phyloP scores from a whole-genome alignment of 1,140 invertebrate genomes.

The Drosophila takahashii region DNA sequence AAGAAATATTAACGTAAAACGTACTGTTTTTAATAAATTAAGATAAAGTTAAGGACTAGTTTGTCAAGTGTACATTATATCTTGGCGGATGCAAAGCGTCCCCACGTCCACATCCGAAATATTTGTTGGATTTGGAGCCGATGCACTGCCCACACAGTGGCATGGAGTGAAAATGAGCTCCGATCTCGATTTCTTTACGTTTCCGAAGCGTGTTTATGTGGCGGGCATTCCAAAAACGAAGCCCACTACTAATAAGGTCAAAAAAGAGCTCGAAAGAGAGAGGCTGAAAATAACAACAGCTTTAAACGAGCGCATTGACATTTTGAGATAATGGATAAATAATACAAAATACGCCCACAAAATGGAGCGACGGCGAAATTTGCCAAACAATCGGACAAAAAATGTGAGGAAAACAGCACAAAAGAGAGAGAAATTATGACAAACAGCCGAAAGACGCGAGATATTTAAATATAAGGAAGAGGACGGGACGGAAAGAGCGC shows the following conservation, averaged over 20 bases:
- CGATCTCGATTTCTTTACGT: constrained; percentile 78
- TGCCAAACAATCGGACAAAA: constrained; percentile 68
- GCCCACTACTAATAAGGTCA: constrained; percentile 69
- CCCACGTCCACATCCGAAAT: constrained; percentile 57
- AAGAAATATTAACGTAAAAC: no score
- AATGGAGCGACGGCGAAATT: constrained; percentile 68
- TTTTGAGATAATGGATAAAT: constrained; percentile 66
- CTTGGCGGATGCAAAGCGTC: constrained; percentile 46
- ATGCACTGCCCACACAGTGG: constrained; percentile 61
- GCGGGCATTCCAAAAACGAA: constrained; percentile 60
- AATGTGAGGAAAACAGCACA: constrained; percentile 63
- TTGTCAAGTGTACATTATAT: constrained; percentile 35
- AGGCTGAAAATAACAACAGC: constrained; percentile 16
- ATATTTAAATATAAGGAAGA: constrained; percentile 31
- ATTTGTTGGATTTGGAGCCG: constrained; percentile 34
- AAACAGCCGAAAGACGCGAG: constrained; percentile 40
- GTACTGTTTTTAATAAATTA: no score
- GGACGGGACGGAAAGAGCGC: constrained; percentile 15
- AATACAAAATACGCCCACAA: constrained; percentile 70
- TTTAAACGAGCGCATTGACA: constrained; percentile 70
- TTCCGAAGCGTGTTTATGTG: constrained; percentile 71
- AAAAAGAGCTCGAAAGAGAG: constrained; percentile 53
- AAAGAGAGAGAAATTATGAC: constrained; percentile 54
- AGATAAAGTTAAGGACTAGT: not conserved
- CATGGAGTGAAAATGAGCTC: constrained; percentile 82